Percentiles rank a stretch among this genome's conserved stretches.
Conservation (phyloP, 2,888 invertebrate genomes). For the Monopis laevigella region DNA sequence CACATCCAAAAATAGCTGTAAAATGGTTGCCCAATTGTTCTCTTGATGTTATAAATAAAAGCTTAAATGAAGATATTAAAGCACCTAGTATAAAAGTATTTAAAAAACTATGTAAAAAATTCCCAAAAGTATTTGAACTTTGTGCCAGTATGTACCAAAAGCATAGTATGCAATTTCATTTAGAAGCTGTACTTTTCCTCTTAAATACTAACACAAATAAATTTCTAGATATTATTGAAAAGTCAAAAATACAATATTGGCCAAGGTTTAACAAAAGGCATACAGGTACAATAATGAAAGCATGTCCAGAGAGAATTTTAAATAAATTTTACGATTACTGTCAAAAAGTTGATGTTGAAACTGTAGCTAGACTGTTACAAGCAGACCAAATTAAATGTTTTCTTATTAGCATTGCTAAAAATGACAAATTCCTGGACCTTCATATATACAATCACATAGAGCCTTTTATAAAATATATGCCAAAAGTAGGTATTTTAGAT, state of each 20-base stretch:
- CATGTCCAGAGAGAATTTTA: constrained; percentile 27
- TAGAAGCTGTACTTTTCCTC: too few relatives aligned
- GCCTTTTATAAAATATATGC: constrained; percentile 31
- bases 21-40: constrained; percentile 48
- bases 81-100: constrained; percentile 24
- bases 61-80: constrained; percentile 23
- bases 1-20: constrained; percentile 23
- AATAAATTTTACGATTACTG: constrained; percentile 31
- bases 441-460: constrained; percentile 27
- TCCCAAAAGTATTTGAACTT: constrained; percentile 21
- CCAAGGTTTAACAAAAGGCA: constrained; percentile 27
- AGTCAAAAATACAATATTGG: constrained; percentile 9
- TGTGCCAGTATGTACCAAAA: constrained; percentile 1
- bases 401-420: constrained; percentile 25
- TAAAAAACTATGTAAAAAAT: constrained; percentile 32
- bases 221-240: constrained; percentile 31
- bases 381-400: constrained; percentile 32
- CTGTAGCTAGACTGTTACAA: constrained; percentile 36
- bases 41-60: constrained; percentile 27
- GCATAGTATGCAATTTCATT: not conserved
- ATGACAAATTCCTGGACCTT: constrained; percentile 17
- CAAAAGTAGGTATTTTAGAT: constrained; percentile 31
- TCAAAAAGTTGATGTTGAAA: constrained; percentile 28
- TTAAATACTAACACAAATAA: constrained; percentile 18
- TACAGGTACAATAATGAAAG: constrained; percentile 34